Evolutionary conservation across 92 coral and sea anemone species (phyloP).

Genomic region (Desmophyllum pertusum): DNA sequence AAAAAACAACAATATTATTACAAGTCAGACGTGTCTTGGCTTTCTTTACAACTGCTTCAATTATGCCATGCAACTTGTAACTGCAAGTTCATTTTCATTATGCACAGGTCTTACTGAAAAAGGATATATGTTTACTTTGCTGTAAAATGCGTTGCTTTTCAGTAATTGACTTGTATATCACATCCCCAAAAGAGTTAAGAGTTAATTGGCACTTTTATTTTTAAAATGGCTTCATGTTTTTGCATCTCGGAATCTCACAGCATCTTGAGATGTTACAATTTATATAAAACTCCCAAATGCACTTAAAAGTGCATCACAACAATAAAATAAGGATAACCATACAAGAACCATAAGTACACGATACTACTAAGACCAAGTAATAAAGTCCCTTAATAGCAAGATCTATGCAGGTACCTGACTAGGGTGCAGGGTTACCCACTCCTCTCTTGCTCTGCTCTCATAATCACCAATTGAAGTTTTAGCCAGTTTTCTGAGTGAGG

Average conservation of each 20-base stretch:
- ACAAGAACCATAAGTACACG: not conserved
- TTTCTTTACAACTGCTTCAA: not conserved
- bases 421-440: conserved; percentile 95
- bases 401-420: conserved; percentile 76
- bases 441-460: conserved; percentile 90
- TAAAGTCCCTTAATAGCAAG: not conserved
- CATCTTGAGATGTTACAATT: too few relatives aligned
- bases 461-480: conserved; percentile 93
- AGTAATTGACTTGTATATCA: not conserved
- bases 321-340: not conserved
- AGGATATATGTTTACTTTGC: not conserved
- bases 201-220: too few relatives aligned
- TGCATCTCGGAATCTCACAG: too few relatives aligned
- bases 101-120: not conserved
- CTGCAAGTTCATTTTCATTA: not conserved
- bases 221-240: too few relatives aligned
- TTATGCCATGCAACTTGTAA: not conserved
- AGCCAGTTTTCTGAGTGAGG: conserved; percentile 81
- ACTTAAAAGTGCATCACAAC: too few relatives aligned
- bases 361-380: too few relatives aligned
- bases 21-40: not conserved
- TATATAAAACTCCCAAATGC: too few relatives aligned
- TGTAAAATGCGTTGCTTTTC: not conserved
- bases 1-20: not conserved
- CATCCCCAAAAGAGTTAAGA: too few relatives aligned